Conservation (phyloP, 2,797 vertebrate genomes). For the Propithecus perrieri region DNA sequence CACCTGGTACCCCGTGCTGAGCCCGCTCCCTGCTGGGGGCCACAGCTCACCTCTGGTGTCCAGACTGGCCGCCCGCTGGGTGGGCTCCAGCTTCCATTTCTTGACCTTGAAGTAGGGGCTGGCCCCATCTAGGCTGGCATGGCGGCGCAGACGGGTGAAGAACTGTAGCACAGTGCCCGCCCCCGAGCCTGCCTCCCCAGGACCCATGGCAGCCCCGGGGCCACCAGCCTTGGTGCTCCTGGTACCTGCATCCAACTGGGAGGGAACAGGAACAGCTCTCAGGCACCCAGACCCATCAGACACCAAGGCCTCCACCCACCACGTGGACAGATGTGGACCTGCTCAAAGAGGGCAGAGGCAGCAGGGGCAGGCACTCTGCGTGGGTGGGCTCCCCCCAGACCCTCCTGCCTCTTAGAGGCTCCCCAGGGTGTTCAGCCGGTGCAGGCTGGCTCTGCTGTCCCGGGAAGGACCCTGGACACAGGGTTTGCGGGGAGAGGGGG, state of each 20-base stretch:
- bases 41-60: slow-evolving; percentile 93
- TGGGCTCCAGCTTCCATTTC: slow-evolving; percentile 97
- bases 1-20: not conserved
- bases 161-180: slow-evolving; percentile 93
- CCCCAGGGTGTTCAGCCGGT: not conserved
- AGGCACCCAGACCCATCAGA: not conserved
- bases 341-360: not conserved
- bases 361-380: not conserved
- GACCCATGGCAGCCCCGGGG: slow-evolving; percentile 58
- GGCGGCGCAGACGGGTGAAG: slow-evolving; percentile 94
- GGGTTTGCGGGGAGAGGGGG: rapidly evolving
- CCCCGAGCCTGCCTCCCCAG: slow-evolving; percentile 79
- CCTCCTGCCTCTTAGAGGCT: not conserved
- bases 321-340: no score
- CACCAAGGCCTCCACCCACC: not conserved
- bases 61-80: slow-evolving; percentile 95
- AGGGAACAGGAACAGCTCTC: not conserved
- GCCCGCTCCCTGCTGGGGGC: no score
- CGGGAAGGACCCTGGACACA: rapidly evolving
- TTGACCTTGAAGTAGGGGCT: slow-evolving; percentile 98
- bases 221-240: slow-evolving; percentile 80
- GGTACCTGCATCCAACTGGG: slow-evolving; percentile 84
- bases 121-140: slow-evolving; percentile 96
- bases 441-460: not conserved
- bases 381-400: not conserved